Evolutionary conservation across 2,797 vertebrate species (phyloP).

Genomic region (Coilia nasus): DNA sequence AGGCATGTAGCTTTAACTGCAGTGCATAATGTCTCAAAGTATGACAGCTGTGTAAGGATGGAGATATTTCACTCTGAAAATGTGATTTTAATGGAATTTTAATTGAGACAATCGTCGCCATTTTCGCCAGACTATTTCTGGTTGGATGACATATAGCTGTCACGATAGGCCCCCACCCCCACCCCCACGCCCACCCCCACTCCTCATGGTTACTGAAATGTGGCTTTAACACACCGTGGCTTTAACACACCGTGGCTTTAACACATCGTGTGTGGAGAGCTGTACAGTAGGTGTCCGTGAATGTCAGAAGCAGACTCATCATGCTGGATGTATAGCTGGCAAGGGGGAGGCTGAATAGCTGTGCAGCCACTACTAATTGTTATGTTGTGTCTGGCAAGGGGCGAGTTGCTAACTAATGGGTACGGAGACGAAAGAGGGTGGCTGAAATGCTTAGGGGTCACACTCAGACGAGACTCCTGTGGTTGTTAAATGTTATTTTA

Average conservation of each 20-base stretch:
- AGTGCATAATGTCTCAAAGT: background rate
- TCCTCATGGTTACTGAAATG: background rate
- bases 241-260: background rate
- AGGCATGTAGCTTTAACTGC: background rate
- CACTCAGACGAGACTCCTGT: constrained; percentile 65
- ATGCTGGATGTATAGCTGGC: background rate
- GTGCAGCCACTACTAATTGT: background rate
- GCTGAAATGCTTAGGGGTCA: constrained; percentile 57
- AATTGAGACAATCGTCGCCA: background rate
- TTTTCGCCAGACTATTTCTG: constrained; percentile 6
- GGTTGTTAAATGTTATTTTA: constrained; percentile 70
- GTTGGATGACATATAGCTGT: background rate
- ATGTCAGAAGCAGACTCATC: background rate
- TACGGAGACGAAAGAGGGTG: constrained; percentile 45
- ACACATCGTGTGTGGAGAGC: background rate
- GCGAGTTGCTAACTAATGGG: constrained; percentile 4
- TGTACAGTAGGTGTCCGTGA: background rate
- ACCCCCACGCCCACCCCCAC: background rate
- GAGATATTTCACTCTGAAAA: background rate
- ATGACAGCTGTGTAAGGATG: background rate
- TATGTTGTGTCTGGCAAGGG: constrained; percentile 2
- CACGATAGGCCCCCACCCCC: background rate
- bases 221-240: too few relatives aligned
- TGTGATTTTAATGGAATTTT: constrained; percentile 3
- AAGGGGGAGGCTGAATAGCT: background rate